phyloP scores from a whole-genome alignment of 2,797 vertebrate species.

The Aselliscus stoliczkanus region DNA sequence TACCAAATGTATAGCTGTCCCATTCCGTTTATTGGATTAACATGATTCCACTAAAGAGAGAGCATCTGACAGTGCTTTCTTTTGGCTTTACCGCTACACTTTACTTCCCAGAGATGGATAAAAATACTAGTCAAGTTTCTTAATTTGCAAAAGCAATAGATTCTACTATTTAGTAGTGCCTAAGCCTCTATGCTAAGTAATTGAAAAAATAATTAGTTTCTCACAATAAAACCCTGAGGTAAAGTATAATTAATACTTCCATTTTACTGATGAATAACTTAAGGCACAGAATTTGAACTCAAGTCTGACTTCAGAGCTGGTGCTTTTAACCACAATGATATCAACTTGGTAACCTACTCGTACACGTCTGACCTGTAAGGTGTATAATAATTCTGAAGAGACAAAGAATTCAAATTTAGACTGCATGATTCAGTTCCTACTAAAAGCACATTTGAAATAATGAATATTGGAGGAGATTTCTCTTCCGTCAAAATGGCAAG shows the following conservation, averaged over 20 bases:
- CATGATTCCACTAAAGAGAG: neutral
- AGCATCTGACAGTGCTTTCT: neutral
- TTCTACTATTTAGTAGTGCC: neutral
- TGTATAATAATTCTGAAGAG: neutral
- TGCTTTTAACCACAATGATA: neutral
- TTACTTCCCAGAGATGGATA: neutral
- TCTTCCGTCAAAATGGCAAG: neutral
- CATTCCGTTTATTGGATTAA: neutral
- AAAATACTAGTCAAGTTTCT: neutral
- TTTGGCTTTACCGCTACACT: neutral
- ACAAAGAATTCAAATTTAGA: neutral
- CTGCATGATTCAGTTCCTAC: neutral
- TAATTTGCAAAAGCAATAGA: conserved; percentile 16
- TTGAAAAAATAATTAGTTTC: too few relatives aligned
- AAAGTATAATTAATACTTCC: neutral
- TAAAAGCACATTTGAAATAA: conserved; percentile 6
- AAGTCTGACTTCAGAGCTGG: neutral
- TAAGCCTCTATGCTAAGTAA: neutral
- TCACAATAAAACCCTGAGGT: neutral
- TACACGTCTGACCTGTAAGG: neutral
- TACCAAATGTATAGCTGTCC: neutral
- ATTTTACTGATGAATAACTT: conserved; percentile 11
- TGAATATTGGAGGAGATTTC: neutral
- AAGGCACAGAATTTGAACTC: neutral
- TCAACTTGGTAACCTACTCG: neutral